phyloP scores from a whole-genome alignment of 2,113 vertebrate genomes.

The Thunnus thynnus region DNA sequence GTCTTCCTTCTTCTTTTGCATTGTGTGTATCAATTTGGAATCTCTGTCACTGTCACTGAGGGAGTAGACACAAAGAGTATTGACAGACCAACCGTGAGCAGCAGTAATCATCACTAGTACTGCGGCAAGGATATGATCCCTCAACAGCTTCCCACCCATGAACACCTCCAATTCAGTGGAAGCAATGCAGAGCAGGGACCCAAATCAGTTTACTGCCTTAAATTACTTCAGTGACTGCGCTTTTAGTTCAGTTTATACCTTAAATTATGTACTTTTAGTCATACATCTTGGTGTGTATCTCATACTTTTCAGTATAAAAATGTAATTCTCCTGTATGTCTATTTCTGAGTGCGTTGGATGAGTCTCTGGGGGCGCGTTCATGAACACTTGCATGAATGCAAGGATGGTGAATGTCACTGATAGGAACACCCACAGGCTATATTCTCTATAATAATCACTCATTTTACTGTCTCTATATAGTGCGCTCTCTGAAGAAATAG shows the following conservation, averaged over 20 bases:
- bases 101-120: background rate
- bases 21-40: too few relatives aligned
- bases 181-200: background rate
- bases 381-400: slow-evolving; percentile 48
- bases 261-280: background rate
- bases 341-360: slow-evolving; percentile 9
- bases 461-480: slow-evolving; percentile 51
- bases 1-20: background rate
- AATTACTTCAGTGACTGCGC: background rate
- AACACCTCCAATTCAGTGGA: background rate
- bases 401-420: slow-evolving; percentile 51
- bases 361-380: slow-evolving; percentile 38
- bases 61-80: background rate
- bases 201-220: background rate
- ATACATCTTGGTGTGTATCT: background rate
- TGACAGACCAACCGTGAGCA: background rate
- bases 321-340: slow-evolving; percentile 28
- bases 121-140: background rate
- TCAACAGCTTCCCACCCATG: background rate
- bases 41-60: too few relatives aligned
- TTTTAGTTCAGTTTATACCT: background rate
- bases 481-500: slow-evolving; percentile 57
- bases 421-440: slow-evolving; percentile 61
- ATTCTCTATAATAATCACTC: slow-evolving; percentile 63
- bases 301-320: background rate